Evolutionary conservation across 2,797 vertebrate genomes (phyloP), one percentile per base, ranked within the genome.

Genomic region (Leucoraja ocellata): DNA sequence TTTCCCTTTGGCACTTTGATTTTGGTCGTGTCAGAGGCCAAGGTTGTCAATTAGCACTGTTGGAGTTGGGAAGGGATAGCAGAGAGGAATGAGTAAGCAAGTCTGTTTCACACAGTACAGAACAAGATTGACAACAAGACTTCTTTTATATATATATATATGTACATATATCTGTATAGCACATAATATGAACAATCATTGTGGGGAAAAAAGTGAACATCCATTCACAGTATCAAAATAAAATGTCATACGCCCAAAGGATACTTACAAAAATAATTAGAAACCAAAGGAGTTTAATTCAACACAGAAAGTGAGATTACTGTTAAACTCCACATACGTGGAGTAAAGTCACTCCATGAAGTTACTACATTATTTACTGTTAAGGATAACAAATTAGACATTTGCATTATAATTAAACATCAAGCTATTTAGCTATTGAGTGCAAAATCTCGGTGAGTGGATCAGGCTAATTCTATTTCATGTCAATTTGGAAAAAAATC

Each of bases 221-320:
- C n/a, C 9, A 73, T 91, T 93, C 39, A 94, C 93, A 93, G 94
- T 94, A 94, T 94, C 95, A 93, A 94, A 94, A 95, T 94, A 95
- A 61, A 94, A 95, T 94, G 94, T 96, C 96, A 95, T 93, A 97
- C 97, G 97, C 97, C 96, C 97, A 97, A 97, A 98, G 98, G 97
- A 98, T 98, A 98, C 97, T 97, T 95, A 95, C 96, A 96, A 96
- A 95, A 96, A 96, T 96, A 96, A 94, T 95, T 94, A 68, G 93
- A 93, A 86, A 74, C 0, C 46, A 96, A 95, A 95, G 96, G 95
- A 95, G 97, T 97, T 97, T 97, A 97, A 97, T 97, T 96, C 96
- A 74, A 79, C 86, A 95, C 94, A 94, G 93, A 94, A 93, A 91
- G 94, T 94, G 93, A 84, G 83, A 74, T 83, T 92, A 92, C 63